Percentiles rank a stretch among this genome's conserved stretches.
These are phyloP conservation scores for Rhynchophorus ferrugineus DNA, from an alignment of 1,140 invertebrate species.

Conservation along the genomic window DNA sequence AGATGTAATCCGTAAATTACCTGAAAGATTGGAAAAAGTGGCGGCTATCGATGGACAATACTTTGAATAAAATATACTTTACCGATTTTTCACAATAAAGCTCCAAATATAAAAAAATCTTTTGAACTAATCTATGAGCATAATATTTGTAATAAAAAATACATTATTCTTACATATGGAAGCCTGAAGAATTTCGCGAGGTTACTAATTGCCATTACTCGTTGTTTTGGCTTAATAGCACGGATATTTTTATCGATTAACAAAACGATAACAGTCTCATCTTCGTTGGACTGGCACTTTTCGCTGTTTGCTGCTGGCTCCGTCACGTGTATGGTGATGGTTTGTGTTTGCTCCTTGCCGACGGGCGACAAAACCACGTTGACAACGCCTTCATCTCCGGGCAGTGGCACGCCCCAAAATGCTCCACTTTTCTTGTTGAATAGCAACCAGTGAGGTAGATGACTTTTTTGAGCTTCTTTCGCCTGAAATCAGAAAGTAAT, in stretches of 20 bases:
- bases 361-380: neutral
- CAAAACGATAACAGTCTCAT: slow-evolving; percentile 40
- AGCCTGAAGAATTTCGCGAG: slow-evolving; percentile 47
- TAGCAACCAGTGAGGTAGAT: slow-evolving; percentile 36
- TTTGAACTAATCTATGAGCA: too few species aligned
- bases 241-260: slow-evolving; percentile 44
- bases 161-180: slow-evolving; percentile 43
- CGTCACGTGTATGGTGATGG: slow-evolving; percentile 16
- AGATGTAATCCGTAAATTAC: too few species aligned
- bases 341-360: slow-evolving; percentile 2
- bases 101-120: too few species aligned
- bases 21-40: too few species aligned
- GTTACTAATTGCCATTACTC: slow-evolving; percentile 46
- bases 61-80: too few species aligned
- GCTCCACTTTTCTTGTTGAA: slow-evolving; percentile 35
- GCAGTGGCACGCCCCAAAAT: slow-evolving; percentile 36
- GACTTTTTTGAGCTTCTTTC: slow-evolving; percentile 26
- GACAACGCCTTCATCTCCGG: slow-evolving; percentile 28
- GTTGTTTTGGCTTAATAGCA: slow-evolving; percentile 43
- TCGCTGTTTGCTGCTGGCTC: slow-evolving; percentile 11
- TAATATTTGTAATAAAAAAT: too few species aligned
- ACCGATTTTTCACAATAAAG: too few species aligned
- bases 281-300: slow-evolving; percentile 32
- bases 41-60: too few species aligned
- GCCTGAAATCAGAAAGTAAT: slow-evolving; percentile 32